Evolutionary conservation across 2,113 vertebrate genomes (phyloP), one percentile per base, ranked within the genome.

Genomic region (Ifrita kowaldi): DNA sequence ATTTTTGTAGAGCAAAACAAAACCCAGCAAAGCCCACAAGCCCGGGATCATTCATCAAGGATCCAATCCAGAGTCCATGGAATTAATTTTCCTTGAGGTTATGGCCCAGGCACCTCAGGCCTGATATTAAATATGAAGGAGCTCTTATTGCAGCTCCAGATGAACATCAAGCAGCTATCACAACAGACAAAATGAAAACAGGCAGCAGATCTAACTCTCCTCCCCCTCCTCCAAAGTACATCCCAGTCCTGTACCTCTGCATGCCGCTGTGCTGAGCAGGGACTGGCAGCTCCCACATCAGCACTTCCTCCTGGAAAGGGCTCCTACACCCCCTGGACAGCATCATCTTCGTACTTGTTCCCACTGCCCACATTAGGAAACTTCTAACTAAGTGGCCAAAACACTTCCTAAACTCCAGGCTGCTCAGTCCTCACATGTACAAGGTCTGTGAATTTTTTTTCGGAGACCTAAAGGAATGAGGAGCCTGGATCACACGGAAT

Each of bases 331-430:
- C 27, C 41, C 27, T 0, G 0, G 30, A 10, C 3, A 69, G 76
- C 46, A 35, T 8, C 35, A 6, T 2, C 50, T 2, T 6, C 33
- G 33, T 7, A 3, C 35, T 1, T 0, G 7, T 7, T 76, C 57
- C n/a, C 42, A 11, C 52, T 59, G 28, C 1, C n/a, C 39, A 3
- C 30, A 6, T 7, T 0, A 30, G 42, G 27, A 52, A 88, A 67
- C 9, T 11, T 53, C 57, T 22, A 26, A 33, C 16, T 17, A 10
- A 62, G 79, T 1, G 17, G 11, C 32, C 41, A 32, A 63, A 21
- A 33, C 27, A 14, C 32, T 37, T 60, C 32, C 62, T n/a, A 3
- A 62, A 39, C 37, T 69, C 28, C 63, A 50, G 13, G 33, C 7
- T 3, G 4, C 42, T 82, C 41, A 23, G 17, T 24, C 32, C 57